A percentile compares a stretch with the other conserved stretches of the same genome.
phyloP scores from a whole-genome alignment of 2,113 vertebrate genomes.

The Gnathonemus echidnorhynchus region DNA sequence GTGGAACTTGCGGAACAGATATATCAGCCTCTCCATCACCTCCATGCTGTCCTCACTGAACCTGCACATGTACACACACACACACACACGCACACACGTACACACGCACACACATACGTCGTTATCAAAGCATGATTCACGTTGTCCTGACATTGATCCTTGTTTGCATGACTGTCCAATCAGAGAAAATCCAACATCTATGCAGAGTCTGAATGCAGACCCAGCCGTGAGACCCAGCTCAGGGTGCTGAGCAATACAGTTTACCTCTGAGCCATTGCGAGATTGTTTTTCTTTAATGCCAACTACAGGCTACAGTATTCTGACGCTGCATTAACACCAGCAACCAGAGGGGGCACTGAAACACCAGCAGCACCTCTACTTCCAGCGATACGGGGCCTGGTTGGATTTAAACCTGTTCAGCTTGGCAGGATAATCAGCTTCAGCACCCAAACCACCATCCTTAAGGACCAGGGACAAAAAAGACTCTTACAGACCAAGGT shows the following conservation, averaged over 20 bases:
- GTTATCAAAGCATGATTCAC: background rate
- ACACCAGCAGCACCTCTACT: background rate
- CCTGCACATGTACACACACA: slow-evolving; percentile 33
- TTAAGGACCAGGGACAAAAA: background rate
- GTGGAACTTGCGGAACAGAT: slow-evolving; percentile 92
- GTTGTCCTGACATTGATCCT: background rate
- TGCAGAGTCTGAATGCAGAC: background rate
- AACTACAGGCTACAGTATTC: background rate
- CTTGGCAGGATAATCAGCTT: background rate
- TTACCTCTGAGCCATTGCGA: background rate
- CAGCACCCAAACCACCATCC: background rate
- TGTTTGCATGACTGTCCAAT: background rate
- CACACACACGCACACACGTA: background rate
- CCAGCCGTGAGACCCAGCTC: background rate
- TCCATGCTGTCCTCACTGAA: slow-evolving; percentile 98
- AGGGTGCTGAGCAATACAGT: background rate
- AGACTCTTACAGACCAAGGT: background rate
- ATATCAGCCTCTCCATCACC: slow-evolving; percentile 94
- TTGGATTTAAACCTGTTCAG: background rate
- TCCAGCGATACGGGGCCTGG: background rate
- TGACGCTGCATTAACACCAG: background rate
- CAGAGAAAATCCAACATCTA: background rate
- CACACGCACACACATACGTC: slow-evolving; percentile 58
- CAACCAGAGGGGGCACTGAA: background rate
- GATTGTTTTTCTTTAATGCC: background rate